Evolutionary conservation across 2,888 invertebrate species (phyloP), one percentile per base, ranked within the genome.

Genomic region (Clitarchus hookeri): DNA sequence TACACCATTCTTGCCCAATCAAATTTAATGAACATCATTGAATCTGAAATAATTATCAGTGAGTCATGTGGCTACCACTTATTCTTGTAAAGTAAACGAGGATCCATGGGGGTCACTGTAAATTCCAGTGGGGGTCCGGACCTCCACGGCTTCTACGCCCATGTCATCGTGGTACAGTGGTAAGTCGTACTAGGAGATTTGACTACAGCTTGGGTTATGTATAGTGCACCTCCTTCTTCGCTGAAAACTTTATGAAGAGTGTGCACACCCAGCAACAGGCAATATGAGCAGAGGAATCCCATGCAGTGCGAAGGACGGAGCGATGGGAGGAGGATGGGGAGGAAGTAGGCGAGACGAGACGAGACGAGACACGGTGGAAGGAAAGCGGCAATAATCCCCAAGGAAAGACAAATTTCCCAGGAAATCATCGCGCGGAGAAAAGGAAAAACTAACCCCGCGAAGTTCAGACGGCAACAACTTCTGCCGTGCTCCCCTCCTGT

Each of bases 201-300:
- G 36, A 36, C 36, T 36, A 36, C 36, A 36, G 4, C 1, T 1
- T 36, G 36, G 36, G 36, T 36, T 48, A 11, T 48, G 48, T 16
- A 48, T 48, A 2, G 16, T 48, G 48, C 16, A n/a, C n/a, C n/a
- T 16, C 0, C 48, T 11, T 48, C 65, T 19, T 19, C 65, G 65
- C n/a, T 65, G 23, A 65, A 65, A 65, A 65, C 65, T 65, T 65
- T 6, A 6, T 65, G 65, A 65, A 65, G 65, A 0, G 19, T n/a
- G 65, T n/a, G 65, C 65, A n/a, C 65, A n/a, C n/a, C 23, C 65
- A 19, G 65, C 65, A 65, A 65, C 65, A 65, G 65, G 65, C 65
- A 65, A 65, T 65, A 65, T 65, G n/a, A 65, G 65, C 65, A n/a
- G 65, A 65, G 65, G 65, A 65, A 65, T 65, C 16, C 65, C 65